phyloP scores from a whole-genome alignment of 2,797 vertebrate genomes.

The Esox lucius region DNA sequence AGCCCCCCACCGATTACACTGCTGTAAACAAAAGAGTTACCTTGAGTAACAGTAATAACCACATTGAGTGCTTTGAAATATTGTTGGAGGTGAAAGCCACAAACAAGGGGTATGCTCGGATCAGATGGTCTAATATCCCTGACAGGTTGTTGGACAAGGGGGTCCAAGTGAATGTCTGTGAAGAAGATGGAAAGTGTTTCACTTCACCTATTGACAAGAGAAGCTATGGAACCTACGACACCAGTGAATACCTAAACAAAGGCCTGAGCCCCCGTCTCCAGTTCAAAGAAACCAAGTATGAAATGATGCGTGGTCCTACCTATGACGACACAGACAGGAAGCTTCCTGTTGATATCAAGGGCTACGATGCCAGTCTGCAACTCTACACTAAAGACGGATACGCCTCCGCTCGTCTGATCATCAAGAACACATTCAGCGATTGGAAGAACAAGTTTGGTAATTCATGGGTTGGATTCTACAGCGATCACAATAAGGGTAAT shows the following conservation, averaged over 20 bases:
- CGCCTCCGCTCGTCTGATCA: conserved; percentile 6
- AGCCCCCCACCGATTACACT: too few relatives aligned
- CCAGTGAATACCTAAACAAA: background rate
- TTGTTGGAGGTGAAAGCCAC: background rate
- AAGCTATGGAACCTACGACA: background rate
- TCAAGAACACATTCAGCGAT: conserved; percentile 2
- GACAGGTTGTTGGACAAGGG: background rate
- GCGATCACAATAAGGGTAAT: background rate
- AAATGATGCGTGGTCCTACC: background rate
- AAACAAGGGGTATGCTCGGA: background rate
- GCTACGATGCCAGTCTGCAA: conserved; percentile 1
- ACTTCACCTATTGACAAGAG: background rate
- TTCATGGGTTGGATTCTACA: conserved; percentile 16
- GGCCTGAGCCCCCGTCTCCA: background rate
- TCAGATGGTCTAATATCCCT: background rate
- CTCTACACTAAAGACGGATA: conserved; percentile 3
- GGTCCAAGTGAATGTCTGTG: background rate
- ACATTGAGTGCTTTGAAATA: background rate
- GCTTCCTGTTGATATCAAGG: background rate
- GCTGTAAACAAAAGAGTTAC: too few relatives aligned
- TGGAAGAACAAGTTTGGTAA: conserved; percentile 3
- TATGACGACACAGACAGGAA: background rate
- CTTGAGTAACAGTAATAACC: too few relatives aligned
- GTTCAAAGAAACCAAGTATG: background rate
- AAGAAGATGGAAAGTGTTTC: background rate